Conservation (phyloP, 2,888 invertebrate species). For the Leptogaster cylindrica region DNA sequence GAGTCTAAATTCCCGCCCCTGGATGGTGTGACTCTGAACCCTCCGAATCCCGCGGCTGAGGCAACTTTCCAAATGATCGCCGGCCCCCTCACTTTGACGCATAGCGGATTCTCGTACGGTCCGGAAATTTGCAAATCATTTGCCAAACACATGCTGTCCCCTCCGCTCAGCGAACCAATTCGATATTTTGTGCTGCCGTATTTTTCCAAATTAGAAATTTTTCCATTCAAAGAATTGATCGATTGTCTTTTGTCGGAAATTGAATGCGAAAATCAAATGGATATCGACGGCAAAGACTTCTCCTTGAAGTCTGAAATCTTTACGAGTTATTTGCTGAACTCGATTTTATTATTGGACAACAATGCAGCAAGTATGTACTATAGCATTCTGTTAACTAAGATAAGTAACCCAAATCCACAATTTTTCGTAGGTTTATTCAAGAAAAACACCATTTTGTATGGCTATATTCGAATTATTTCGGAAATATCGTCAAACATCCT, state of each 20-base stretch:
- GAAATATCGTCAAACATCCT: conserved; percentile 58
- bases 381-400: too few relatives aligned
- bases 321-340: conserved; percentile 57
- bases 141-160: conserved; percentile 71
- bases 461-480: conserved; percentile 58
- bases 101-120: conserved; percentile 43
- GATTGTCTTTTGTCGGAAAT: not conserved
- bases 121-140: conserved; percentile 61
- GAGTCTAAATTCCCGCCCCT: conserved; percentile 74
- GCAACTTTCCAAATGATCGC: conserved; percentile 78
- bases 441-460: conserved; percentile 13
- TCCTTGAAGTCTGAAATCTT: conserved; percentile 47
- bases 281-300: conserved; percentile 47
- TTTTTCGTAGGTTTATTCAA: conserved; percentile 54
- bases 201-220: conserved; percentile 63
- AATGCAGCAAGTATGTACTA: conserved; percentile 53
- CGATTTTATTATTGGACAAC: conserved; percentile 58
- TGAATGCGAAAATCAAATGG: conserved; percentile 48
- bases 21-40: conserved; percentile 70
- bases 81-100: conserved; percentile 72
- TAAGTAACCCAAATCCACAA: too few relatives aligned
- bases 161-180: conserved; percentile 71
- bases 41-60: conserved; percentile 76
- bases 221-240: conserved; percentile 62
- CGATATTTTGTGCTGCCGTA: conserved; percentile 75